These are phyloP conservation scores for Pentalonia nigronervosa DNA, from an alignment of 1,140 invertebrate genomes.

Conservation along the genomic window DNA sequence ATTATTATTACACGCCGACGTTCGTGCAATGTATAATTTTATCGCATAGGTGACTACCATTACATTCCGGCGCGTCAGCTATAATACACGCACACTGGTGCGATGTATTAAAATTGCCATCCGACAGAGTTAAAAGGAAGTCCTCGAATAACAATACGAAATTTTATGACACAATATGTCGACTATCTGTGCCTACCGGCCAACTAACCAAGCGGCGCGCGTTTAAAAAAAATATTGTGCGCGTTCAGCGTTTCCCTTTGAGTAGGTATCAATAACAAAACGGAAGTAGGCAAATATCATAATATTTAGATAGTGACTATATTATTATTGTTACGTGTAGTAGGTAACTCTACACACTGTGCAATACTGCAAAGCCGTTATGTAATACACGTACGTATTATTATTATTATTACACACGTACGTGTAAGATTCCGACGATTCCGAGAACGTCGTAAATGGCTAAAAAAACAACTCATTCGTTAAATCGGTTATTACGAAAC, in stretches of 20 bases:
- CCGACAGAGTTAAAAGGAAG: not conserved
- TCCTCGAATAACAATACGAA: conserved; percentile 6
- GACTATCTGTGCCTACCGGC: not conserved
- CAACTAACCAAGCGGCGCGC: not conserved
- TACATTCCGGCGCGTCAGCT: not conserved
- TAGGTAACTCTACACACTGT: not conserved
- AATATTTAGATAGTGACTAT: not conserved
- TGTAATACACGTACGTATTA: not conserved
- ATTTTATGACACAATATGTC: not conserved
- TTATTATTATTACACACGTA: not conserved
- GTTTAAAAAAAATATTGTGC: not conserved
- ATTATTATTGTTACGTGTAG: no score
- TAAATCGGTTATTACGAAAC: not conserved
- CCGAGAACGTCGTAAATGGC: not conserved
- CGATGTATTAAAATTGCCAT: not conserved
- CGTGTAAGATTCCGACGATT: not conserved
- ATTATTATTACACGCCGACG: not conserved
- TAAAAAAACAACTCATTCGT: not conserved
- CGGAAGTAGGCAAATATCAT: not conserved
- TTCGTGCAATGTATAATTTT: not conserved
- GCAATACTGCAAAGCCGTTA: not conserved
- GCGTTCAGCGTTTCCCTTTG: conserved; percentile 12
- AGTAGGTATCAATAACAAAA: conserved; percentile 21
- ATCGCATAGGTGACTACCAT: not conserved
- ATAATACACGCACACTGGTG: not conserved